Evolutionary conservation across 2,797 vertebrate species (phyloP).

Genomic region (Oryzias sinensis): DNA sequence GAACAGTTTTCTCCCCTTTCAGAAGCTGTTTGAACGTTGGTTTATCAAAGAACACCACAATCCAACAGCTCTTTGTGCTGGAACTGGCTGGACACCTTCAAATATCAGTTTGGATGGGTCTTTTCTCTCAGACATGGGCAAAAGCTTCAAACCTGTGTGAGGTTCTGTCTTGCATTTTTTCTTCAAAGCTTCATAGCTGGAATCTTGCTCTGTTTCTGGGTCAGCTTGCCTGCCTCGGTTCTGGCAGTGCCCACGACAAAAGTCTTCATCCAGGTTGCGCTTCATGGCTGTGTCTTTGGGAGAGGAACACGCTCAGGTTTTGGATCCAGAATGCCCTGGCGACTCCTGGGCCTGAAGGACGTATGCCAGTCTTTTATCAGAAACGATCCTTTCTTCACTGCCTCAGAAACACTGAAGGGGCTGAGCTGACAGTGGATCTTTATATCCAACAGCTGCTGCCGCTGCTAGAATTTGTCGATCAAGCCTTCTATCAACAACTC

Average conservation of each 20-base stretch:
- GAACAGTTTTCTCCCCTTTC: constrained; percentile 63
- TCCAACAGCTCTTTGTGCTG: constrained; percentile 82
- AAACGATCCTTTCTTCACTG: constrained; percentile 54
- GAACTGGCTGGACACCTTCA: constrained; percentile 84
- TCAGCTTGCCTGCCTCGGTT: too few relatives aligned
- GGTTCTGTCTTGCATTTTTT: constrained; percentile 82
- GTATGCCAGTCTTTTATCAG: constrained; percentile 56
- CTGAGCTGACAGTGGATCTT: constrained; percentile 67
- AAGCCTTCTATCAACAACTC: constrained; percentile 34
- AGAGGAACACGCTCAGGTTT: constrained; percentile 86
- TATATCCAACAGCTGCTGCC: constrained; percentile 83
- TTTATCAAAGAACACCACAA: constrained; percentile 66
- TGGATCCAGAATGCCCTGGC: constrained; percentile 85
- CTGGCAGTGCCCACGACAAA: too few relatives aligned
- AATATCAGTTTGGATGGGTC: constrained; percentile 75
- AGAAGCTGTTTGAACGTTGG: constrained; percentile 68
- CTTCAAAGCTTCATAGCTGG: constrained; percentile 62
- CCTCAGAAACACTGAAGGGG: constrained; percentile 73
- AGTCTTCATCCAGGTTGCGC: constrained; percentile 79
- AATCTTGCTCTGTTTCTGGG: too few relatives aligned
- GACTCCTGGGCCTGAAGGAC: constrained; percentile 83
- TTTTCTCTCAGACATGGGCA: constrained; percentile 70
- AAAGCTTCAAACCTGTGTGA: constrained; percentile 81
- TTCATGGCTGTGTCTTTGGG: constrained; percentile 85
- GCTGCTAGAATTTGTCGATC: constrained; percentile 74